Evolutionary conservation across 2,797 vertebrate genomes (phyloP).

Genomic region (Pipistrellus nathusii): DNA sequence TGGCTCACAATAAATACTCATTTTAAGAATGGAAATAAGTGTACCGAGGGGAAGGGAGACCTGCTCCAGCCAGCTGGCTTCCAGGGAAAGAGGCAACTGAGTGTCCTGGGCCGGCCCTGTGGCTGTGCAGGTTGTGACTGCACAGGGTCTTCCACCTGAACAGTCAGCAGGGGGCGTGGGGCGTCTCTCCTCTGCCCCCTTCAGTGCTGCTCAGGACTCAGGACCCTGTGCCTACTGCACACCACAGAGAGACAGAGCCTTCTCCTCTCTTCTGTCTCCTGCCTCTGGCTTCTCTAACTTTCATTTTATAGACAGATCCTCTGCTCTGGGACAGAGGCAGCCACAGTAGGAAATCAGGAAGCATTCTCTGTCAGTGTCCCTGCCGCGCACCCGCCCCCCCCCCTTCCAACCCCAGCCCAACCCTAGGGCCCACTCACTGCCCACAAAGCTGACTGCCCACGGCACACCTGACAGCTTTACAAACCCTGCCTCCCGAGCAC

Average conservation of each 20-base stretch:
- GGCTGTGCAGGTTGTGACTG: not conserved
- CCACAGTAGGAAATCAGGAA: not conserved
- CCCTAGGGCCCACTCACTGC: not conserved
- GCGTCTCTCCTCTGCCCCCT: not conserved
- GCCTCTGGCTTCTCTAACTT: not conserved
- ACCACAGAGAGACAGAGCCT: not conserved
- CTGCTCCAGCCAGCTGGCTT: not conserved
- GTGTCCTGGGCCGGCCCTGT: not conserved
- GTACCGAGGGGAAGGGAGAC: not conserved
- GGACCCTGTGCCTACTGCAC: not conserved
- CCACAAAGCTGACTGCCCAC: not conserved
- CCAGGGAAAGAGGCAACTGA: not conserved
- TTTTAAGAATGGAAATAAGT: not conserved
- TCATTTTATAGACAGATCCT: not conserved
- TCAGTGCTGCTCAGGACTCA: not conserved
- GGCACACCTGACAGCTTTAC: not conserved
- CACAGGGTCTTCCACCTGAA: not conserved
- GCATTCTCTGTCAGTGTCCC: not conserved
- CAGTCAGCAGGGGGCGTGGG: not conserved
- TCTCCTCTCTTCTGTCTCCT: not conserved
- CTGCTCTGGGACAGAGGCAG: not conserved
- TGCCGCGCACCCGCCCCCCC: not conserved
- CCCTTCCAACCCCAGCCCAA: too few species aligned
- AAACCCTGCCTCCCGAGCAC: slow-evolving; percentile 8
- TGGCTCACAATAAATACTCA: not conserved